Evolutionary conservation across 2,888 invertebrate species (phyloP).

Genomic region (Apoderus coryli): DNA sequence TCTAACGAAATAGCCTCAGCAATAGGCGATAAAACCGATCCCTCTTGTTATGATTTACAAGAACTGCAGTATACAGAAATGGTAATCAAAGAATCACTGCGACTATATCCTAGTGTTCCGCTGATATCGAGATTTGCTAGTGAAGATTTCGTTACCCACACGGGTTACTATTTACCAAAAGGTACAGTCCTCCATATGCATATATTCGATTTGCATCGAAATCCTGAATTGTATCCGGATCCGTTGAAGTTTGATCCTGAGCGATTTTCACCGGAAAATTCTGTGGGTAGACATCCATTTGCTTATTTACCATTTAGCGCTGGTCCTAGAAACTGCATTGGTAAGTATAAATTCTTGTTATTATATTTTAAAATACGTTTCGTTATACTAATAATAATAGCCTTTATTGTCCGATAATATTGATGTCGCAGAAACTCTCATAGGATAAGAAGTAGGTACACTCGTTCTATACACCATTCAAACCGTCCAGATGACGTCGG

Average conservation of each 20-base stretch:
- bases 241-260: conserved; percentile 40
- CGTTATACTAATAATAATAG: too few species aligned
- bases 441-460: too few species aligned
- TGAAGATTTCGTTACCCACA: conserved; percentile 18
- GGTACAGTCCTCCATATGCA: conserved; percentile 39
- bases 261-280: background rate
- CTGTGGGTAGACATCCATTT: background rate
- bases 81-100: conserved; percentile 28
- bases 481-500: too few species aligned
- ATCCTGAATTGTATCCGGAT: conserved; percentile 45
- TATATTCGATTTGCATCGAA: conserved; percentile 47
- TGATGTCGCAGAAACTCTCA: too few species aligned
- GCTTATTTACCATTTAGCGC: too few species aligned
- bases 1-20: conserved; percentile 18
- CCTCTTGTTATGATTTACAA: conserved; percentile 24
- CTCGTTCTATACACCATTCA: too few species aligned
- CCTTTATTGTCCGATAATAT: too few species aligned
- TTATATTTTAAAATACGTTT: too few species aligned
- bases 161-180: conserved; percentile 33
- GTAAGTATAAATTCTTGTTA: background rate
- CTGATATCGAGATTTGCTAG: conserved; percentile 24
- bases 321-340: background rate
- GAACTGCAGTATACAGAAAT: conserved; percentile 28
- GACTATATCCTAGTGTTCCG: conserved; percentile 29
- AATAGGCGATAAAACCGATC: conserved; percentile 16